phyloP scores from a whole-genome alignment of 2,797 vertebrate genomes.

The Argyrosomus regius region DNA sequence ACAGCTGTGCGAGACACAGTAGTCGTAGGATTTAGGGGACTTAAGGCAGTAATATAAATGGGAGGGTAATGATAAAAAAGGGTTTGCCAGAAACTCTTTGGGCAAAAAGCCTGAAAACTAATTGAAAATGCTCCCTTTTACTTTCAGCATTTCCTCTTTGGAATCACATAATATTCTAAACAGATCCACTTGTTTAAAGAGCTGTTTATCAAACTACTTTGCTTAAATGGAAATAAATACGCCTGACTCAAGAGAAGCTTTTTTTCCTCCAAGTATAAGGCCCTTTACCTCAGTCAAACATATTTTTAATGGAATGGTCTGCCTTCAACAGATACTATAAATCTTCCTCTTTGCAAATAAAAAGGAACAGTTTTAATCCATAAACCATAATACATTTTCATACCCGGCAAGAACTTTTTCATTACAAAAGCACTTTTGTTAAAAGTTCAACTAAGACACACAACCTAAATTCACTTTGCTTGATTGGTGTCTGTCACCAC shows the following conservation, averaged over 20 bases:
- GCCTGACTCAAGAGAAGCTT: slow-evolving; percentile 38
- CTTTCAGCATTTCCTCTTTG: slow-evolving; percentile 42
- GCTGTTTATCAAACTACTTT: slow-evolving; percentile 58
- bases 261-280: background rate
- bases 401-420: background rate
- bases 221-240: slow-evolving; percentile 45
- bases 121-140: slow-evolving; percentile 64
- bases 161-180: slow-evolving; percentile 45
- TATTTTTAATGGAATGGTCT: slow-evolving; percentile 19
- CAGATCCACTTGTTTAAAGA: slow-evolving; percentile 51
- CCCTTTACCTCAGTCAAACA: slow-evolving; percentile 22
- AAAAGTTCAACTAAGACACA: background rate
- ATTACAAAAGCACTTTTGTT: background rate
- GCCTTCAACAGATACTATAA: slow-evolving; percentile 24
- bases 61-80: slow-evolving; percentile 73
- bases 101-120: slow-evolving; percentile 67
- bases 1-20: slow-evolving; percentile 80
- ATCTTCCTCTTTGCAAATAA: slow-evolving; percentile 28
- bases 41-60: slow-evolving; percentile 81
- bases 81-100: slow-evolving; percentile 57
- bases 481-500: background rate
- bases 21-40: slow-evolving; percentile 77
- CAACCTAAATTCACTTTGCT: background rate
- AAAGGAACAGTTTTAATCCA: slow-evolving; percentile 3
- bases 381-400: slow-evolving; percentile 22